Base-by-base conservation (phyloP, 2,888 invertebrate species). In the Yponomeuta malinellus region DNA sequence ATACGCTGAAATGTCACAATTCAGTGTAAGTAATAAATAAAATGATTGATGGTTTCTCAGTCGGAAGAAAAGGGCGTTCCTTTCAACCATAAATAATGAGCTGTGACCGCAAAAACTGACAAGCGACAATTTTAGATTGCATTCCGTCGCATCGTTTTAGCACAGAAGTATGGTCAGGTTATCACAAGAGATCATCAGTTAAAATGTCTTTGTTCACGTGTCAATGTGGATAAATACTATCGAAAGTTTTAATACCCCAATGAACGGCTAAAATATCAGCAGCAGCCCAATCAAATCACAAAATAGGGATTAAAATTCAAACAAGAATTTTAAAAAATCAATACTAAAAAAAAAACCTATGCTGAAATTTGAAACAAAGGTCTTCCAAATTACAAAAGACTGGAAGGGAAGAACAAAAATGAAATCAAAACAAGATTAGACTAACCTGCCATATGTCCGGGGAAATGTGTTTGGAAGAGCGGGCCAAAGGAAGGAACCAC, bases 391-490 rank as follows among this genome's bases (percentile, higher is more conserved):
- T 59, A 64, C n/a, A 8, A 23, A 23, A 29, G 64, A 65, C 65
- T 8, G n/a, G 12, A 5, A 31, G 12, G n/a, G 2, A 31, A 33
- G 12, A 65, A 65, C 12, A 31, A 33, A 29, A 2, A 65, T 4
- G 15, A 65, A 9, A 29, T 12, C 2, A 33, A 64, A 33, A 12
- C 10, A 12, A 5, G 10, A 33, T 9, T 33, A 5, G 10, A 33
- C 29, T 33, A 73, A 90, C 90, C 90, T 88, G 91, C 86, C 78
- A 91, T 78, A 73, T 88, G 90, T 79, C 89, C 89, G 71, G 92
- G 91, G 75, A 94, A 94, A 76, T 94, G 94, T 74, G 95, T 94
- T 78, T 95, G 95, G 86, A 95, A 95, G 77, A 95, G 90, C 31
- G 95, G 94, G 73, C 94, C 94, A 74, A 93, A 94, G 31, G 94